Evolutionary conservation across 2,113 vertebrate species (phyloP), one percentile per base, ranked within the genome.

Genomic region (Corapipo altera): DNA sequence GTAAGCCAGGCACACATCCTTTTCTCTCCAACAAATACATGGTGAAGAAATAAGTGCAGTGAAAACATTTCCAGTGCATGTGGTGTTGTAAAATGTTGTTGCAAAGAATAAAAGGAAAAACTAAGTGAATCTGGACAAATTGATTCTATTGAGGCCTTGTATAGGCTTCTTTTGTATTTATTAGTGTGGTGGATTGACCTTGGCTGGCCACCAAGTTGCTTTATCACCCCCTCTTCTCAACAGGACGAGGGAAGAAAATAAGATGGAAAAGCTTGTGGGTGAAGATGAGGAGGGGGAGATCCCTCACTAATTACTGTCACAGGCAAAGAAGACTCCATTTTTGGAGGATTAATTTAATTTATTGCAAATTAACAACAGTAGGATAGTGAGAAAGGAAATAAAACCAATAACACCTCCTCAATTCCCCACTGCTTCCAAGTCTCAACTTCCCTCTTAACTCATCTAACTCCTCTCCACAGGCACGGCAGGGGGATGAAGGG

Each of bases 401-500:
- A 55, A 84, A 24, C 26, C 54, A 32, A 39, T 51, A 62, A 0
- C 23, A 69, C 20, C 27, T 74, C 9, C 48, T 5, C 16, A 23
- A 18, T 16, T 16, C 12, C 20, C 41, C 12, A 26, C 22, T 61
- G 73, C 35, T 67, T 46, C 41, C 20, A 55, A 79, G 48, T 28
- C 17, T 55, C 35, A 49, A 1, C 46, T 61, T 79, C 15, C 14
- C 12, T 74, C 54, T 54, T 61, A 55, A 7, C 44, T 78, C 9
- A 33, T 54, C 11, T 54, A 37, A 10, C 71, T 66, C 15, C 26
- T 59, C 15, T 46, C 4, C 11, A 30, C 22, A 71, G 23, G 26
- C 37, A 48, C 14, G 0, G 0, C 23, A 48, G 35, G 30, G 12
- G 20, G 12, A 44, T 0, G 1, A 59, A 15, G 48, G 27, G 15